Conservation (phyloP, 2,113 vertebrate genomes). For the Vimba vimba region DNA sequence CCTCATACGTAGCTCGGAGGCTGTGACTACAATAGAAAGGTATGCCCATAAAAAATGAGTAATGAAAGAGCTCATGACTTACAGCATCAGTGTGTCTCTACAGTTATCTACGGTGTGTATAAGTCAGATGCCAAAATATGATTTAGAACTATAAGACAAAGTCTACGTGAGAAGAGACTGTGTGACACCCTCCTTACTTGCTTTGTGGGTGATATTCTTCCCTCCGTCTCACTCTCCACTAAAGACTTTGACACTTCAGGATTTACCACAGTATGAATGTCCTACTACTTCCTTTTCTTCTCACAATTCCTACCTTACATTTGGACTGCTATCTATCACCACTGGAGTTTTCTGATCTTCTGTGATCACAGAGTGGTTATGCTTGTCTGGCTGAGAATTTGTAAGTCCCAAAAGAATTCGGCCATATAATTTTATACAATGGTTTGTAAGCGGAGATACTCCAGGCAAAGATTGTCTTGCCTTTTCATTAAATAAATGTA, state of each 20-base stretch:
- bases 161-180: neutral
- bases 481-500: no score
- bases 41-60: slow-evolving; percentile 22
- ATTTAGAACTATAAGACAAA: neutral
- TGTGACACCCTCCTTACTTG: neutral
- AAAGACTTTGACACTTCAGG: neutral
- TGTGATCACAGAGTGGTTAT: neutral
- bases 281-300: neutral
- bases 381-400: neutral
- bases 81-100: slow-evolving; percentile 9
- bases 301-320: neutral
- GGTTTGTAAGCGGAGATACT: no score
- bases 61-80: neutral
- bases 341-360: neutral
- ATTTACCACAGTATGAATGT: no score
- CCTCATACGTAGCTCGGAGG: neutral
- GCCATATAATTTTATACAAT: no score
- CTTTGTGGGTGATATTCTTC: neutral
- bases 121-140: neutral
- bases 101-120: neutral
- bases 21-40: neutral
- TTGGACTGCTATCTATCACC: neutral
- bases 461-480: no score
- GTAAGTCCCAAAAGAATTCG: neutral
- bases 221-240: neutral